Evolutionary conservation across 92 coral and sea anemone genomes (phyloP).

Genomic region (Porites divaricata): DNA sequence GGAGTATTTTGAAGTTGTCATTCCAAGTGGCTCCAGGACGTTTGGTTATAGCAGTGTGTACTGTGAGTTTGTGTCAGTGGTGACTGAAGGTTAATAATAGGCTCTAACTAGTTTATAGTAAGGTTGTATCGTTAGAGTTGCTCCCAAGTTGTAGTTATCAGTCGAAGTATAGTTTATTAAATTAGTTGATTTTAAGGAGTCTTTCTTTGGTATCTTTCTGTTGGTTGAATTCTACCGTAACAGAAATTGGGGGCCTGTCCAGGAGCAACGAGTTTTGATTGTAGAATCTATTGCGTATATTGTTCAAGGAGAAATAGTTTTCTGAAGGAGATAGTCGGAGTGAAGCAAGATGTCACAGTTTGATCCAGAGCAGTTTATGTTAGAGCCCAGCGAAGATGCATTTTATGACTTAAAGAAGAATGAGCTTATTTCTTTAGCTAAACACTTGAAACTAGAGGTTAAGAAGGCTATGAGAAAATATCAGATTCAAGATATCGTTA

Average conservation of each 20-base stretch:
- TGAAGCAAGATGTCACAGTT: not conserved
- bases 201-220: not conserved
- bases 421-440: not conserved
- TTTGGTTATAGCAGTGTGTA: too few species aligned
- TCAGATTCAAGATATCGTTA: too few species aligned
- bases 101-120: too few species aligned
- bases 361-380: not conserved
- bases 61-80: too few species aligned
- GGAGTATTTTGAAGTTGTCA: too few species aligned
- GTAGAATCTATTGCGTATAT: not conserved
- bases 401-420: constrained; percentile 1
- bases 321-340: not conserved
- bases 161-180: too few species aligned
- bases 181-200: too few species aligned
- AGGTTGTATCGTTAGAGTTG: too few species aligned
- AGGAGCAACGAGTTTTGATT: not conserved
- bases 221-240: not conserved
- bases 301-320: not conserved
- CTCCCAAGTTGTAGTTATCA: too few species aligned
- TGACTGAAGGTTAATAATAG: too few species aligned
- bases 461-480: not conserved
- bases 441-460: not conserved
- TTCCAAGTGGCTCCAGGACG: too few species aligned
- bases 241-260: constrained; percentile 8
- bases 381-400: not conserved